phyloP scores from a whole-genome alignment of 2,797 vertebrate species.

The Furcifer pardalis region DNA sequence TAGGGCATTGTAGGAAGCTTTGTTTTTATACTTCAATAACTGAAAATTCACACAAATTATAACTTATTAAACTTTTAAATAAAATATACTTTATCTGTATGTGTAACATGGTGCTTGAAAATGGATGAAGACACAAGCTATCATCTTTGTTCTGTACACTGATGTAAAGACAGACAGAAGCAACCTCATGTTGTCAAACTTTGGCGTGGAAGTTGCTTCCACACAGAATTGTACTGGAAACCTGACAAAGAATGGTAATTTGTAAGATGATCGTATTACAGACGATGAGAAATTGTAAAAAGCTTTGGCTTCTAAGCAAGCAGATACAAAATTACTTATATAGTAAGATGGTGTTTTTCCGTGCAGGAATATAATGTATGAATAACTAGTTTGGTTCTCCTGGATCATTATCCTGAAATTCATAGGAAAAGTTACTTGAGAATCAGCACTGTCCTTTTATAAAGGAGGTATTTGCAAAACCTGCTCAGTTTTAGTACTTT shows the following conservation, averaged over 20 bases:
- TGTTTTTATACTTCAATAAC: conserved; percentile 67
- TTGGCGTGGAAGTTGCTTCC: not conserved
- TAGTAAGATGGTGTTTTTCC: not conserved
- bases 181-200: not conserved
- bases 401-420: not conserved
- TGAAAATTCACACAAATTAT: conserved; percentile 42
- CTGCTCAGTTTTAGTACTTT: not conserved
- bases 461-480: not conserved
- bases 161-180: not conserved
- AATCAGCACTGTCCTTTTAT: not conserved
- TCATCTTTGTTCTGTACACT: conserved; percentile 30
- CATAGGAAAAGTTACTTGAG: not conserved
- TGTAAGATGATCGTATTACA: not conserved
- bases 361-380: not conserved
- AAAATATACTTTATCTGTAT: conserved; percentile 2
- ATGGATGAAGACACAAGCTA: conserved; percentile 46
- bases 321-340: not conserved
- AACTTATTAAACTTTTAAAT: conserved; percentile 66
- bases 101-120: conserved; percentile 29
- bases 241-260: not conserved
- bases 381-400: not conserved
- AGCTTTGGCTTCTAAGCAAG: not conserved
- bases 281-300: not conserved
- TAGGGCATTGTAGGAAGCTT: conserved; percentile 61
- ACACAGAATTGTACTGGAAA: not conserved